These are phyloP conservation scores for Morone chrysops DNA, from an alignment of 2,113 vertebrate genomes.

Conservation along the genomic window DNA sequence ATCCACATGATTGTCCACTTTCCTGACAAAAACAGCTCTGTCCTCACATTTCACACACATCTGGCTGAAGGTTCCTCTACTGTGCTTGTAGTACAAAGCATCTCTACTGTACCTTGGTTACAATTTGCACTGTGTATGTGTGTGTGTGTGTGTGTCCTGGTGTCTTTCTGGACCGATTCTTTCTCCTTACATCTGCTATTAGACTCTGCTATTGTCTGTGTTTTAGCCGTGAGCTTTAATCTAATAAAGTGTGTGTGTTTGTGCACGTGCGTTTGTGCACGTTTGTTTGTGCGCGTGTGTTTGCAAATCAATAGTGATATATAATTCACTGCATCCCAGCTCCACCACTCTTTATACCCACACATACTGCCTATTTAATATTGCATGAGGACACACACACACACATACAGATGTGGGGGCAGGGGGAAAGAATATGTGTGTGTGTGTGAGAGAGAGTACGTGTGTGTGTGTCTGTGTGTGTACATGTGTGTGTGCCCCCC, in stretches of 20 bases:
- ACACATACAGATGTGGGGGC: conserved; percentile 67
- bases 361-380: conserved; percentile 98
- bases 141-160: neutral
- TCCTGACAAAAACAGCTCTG: neutral
- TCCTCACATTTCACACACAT: neutral
- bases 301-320: conserved; percentile 99
- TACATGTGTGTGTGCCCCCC: neutral
- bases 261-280: conserved; percentile 20
- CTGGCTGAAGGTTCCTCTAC: neutral
- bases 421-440: conserved; percentile 62
- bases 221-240: conserved; percentile 75
- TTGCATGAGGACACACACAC: conserved; percentile 95
- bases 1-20: neutral
- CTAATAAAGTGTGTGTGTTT: conserved; percentile 73
- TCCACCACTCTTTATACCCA: conserved; percentile 98
- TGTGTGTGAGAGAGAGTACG: neutral
- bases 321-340: conserved; percentile 99
- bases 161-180: conserved; percentile 40
- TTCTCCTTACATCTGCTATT: conserved; percentile 41
- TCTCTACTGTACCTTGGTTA: neutral
- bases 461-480: conserved; percentile 16
- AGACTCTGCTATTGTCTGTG: conserved; percentile 67
- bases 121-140: neutral
- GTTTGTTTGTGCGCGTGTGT: conserved; percentile 39
- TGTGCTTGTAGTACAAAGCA: neutral